These are phyloP conservation scores for Carettochelys insculpta DNA, from an alignment of 2,113 vertebrate genomes.

Conservation along the genomic window DNA sequence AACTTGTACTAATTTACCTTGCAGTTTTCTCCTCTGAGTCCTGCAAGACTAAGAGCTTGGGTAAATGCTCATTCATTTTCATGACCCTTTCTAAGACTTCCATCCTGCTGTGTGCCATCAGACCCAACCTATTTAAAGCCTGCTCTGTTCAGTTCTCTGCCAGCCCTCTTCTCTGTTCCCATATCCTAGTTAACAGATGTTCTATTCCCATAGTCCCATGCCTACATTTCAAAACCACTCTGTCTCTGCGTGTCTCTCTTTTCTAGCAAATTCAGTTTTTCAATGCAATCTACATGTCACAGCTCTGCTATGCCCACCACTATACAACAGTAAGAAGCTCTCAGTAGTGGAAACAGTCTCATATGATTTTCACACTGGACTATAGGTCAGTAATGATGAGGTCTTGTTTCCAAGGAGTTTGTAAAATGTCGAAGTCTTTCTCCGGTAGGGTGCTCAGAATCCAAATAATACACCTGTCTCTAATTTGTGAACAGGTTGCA, in stretches of 20 bases:
- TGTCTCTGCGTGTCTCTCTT: not conserved
- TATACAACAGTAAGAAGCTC: not conserved
- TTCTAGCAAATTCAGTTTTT: not conserved
- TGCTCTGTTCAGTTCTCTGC: not conserved
- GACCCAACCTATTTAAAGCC: not conserved
- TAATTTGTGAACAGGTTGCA: not conserved
- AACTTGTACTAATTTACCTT: not conserved
- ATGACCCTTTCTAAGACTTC: not conserved
- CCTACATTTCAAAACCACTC: not conserved
- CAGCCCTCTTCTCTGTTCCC: not conserved
- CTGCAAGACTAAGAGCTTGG: not conserved
- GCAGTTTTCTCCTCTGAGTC: not conserved
- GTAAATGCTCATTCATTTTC: not conserved
- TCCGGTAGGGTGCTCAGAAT: not conserved
- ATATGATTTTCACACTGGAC: not conserved
- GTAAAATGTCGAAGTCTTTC: not conserved
- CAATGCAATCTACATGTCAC: not conserved
- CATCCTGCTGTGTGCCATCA: not conserved
- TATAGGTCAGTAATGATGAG: not conserved
- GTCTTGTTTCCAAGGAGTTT: not conserved
- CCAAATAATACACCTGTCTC: not conserved
- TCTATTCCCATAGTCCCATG: not conserved
- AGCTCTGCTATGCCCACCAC: not conserved
- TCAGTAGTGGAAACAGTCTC: not conserved
- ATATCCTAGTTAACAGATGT: not conserved